Percentiles rank a stretch among this genome's conserved stretches.
These are phyloP conservation scores for Clivina fossor DNA, from an alignment of 2,888 invertebrate genomes.

Conservation along the genomic window DNA sequence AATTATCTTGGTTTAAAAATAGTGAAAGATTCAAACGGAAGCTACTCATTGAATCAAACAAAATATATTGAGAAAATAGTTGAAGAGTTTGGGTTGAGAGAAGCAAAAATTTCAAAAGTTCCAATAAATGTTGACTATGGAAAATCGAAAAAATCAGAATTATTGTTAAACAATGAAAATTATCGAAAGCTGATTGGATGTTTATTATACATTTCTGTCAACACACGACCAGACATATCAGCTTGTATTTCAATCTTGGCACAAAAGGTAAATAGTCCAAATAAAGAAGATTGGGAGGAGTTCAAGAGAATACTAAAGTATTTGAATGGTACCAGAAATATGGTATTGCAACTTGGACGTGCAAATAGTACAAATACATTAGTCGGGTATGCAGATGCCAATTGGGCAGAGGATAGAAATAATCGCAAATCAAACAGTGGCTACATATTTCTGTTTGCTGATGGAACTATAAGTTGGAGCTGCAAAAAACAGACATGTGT, in stretches of 20 bases:
- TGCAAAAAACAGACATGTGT: constrained; percentile 32
- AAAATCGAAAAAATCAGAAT: too few species aligned
- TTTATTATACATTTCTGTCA: constrained; percentile 38
- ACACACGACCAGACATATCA: constrained; percentile 42
- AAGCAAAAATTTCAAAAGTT: too few species aligned
- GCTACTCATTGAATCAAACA: too few species aligned
- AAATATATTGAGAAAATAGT: too few species aligned
- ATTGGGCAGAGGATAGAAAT: too few species aligned
- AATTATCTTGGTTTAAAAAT: too few species aligned
- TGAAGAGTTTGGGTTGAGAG: too few species aligned
- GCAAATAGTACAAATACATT: too few species aligned
- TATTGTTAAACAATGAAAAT: neutral
- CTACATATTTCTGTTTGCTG: constrained; percentile 24
- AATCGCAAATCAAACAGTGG: constrained; percentile 32
- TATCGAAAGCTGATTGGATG: constrained; percentile 33
- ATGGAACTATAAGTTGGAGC: constrained; percentile 25
- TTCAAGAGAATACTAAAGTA: constrained; percentile 42
- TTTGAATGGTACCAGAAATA: constrained; percentile 37
- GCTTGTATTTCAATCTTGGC: constrained; percentile 41
- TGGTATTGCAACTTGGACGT: neutral
- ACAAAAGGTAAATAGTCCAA: constrained; percentile 42
- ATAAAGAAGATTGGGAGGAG: constrained; percentile 42
- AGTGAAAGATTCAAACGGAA: too few species aligned
- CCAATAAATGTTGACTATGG: too few species aligned
- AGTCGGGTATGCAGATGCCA: too few species aligned